Base-by-base conservation (phyloP, 2,113 vertebrate species). In the Corythaixoides concolor region DNA sequence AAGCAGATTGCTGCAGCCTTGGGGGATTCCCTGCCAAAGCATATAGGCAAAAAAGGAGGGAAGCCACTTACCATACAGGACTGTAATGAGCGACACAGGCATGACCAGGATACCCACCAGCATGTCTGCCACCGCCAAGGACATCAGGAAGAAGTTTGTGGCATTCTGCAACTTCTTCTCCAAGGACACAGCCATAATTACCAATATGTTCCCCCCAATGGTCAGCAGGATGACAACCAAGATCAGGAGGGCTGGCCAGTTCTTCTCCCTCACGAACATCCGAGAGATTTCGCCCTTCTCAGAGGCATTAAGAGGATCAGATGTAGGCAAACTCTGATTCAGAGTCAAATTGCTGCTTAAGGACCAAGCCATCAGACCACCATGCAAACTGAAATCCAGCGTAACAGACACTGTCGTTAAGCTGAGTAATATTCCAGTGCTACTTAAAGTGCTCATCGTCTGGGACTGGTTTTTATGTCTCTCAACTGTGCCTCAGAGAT, bases 81-180 rank as follows among this genome's bases (percentile, higher is more conserved):
- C 99, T 97, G 99, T 98, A 93, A 99, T 98, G 96, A 99, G 99
- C 27, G 99, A 99, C 78, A 99, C 97, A 1, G 99, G 99, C 99
- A 99, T 99, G 85, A 99, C 99, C 96, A 99, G 98, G 93, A 99
- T 99, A 98, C 99, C 99, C 85, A 99, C 99, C 62, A 99, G 97
- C 99, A 99, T 99, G 97, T 99, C 99, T 8, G 99, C 99, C 89
- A 99, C 99, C 0, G 99, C 99, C 97, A 99, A 97, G 4, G 99
- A 99, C 97, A 99, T 98, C 97, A 99, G 98, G 97, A 99, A 99
- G 97, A 99, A 99, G 97, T 99, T 99, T 67, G 99, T 99, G 67
- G 99, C 99, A 45, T 99, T 99, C 94, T 99, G 99, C 86, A 99
- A 98, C 97, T 99, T 99, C 98, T 99, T 99, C 98, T 99, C 99